These are phyloP conservation scores for Lasioglossum lativentre DNA, from an alignment of 2,888 invertebrate genomes.

Conservation along the genomic window DNA sequence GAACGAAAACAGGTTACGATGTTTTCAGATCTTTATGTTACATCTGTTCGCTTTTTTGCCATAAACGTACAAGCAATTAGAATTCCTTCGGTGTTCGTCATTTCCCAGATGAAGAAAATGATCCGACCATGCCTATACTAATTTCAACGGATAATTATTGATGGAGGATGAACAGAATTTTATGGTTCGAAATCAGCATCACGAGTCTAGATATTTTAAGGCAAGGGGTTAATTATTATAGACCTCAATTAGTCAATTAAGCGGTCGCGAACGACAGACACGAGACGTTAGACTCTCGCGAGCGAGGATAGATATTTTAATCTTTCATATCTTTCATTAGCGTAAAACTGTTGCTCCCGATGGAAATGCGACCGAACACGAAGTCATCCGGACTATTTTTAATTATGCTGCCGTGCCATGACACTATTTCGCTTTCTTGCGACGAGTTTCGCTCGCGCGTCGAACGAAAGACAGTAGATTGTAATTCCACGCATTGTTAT, in stretches of 20 bases:
- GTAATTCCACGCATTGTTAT: conserved; percentile 9
- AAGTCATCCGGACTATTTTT: conserved; percentile 1
- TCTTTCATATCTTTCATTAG: neutral
- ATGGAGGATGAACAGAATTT: neutral
- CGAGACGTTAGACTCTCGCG: neutral
- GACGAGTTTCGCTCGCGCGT: neutral
- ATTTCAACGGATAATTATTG: neutral
- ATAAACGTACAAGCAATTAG: no score
- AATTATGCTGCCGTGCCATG: neutral
- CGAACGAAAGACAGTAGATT: neutral
- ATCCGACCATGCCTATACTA: neutral
- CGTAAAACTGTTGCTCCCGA: neutral
- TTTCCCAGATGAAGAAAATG: neutral
- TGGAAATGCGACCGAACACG: neutral
- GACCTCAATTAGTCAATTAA: conserved; percentile 2
- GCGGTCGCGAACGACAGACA: neutral
- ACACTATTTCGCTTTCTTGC: neutral
- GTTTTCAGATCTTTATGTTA: neutral
- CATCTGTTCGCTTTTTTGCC: neutral
- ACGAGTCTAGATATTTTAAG: neutral
- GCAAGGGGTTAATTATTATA: neutral
- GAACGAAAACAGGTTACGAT: neutral
- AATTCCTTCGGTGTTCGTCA: neutral
- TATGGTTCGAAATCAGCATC: neutral
- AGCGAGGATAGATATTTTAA: neutral